These are phyloP conservation scores for Drosophila ambigua DNA, from an alignment of 1,140 invertebrate genomes.

Conservation along the genomic window DNA sequence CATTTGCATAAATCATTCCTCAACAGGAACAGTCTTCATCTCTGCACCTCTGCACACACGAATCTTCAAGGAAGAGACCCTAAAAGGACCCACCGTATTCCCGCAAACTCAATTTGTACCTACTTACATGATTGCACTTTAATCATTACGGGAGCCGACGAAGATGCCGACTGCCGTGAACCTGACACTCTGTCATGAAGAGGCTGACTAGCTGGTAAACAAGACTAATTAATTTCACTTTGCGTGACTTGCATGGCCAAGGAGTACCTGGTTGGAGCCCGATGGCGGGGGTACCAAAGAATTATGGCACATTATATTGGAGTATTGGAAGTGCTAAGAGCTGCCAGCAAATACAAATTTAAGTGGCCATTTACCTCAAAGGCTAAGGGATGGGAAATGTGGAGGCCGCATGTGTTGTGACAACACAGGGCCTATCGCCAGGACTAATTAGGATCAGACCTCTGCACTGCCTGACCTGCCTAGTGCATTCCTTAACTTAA, in stretches of 20 bases:
- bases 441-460: too few relatives aligned
- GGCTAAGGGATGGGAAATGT: not conserved
- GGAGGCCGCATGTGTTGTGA: not conserved
- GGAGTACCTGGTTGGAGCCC: not conserved
- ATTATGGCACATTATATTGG: conserved; percentile 49
- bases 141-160: conserved; percentile 25
- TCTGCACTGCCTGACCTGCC: too few relatives aligned
- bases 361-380: conserved; percentile 43
- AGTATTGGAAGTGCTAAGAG: conserved; percentile 44
- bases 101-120: conserved; percentile 30
- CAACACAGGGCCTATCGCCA: not conserved
- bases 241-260: conserved; percentile 69
- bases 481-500: too few relatives aligned
- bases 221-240: conserved; percentile 71
- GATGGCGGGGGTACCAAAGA: conserved; percentile 4
- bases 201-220: conserved; percentile 63
- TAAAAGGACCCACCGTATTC: not conserved
- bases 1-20: too few relatives aligned
- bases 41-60: too few relatives aligned
- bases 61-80: too few relatives aligned
- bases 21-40: not conserved
- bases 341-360: conserved; percentile 47
- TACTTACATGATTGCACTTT: conserved; percentile 40
- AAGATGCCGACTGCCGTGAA: not conserved
- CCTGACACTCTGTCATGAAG: conserved; percentile 21